Evolutionary conservation across 2,113 vertebrate species (phyloP), one percentile per base, ranked within the genome.

Genomic region (Corythoichthys intestinalis): DNA sequence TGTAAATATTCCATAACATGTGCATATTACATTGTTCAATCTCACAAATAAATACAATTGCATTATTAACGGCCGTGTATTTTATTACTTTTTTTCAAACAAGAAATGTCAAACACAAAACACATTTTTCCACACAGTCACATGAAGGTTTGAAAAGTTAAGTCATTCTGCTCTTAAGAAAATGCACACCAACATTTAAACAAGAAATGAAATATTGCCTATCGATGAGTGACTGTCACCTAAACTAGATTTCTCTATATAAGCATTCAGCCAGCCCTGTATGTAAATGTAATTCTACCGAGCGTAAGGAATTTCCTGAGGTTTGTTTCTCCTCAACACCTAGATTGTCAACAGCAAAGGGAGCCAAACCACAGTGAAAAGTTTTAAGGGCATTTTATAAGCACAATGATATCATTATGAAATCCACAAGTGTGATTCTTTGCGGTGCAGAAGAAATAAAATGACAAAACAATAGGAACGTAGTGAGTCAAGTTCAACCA

Each of bases 331-430:
- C 39, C 63, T 81, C 60, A 68, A 83, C 77, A 82, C 74, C 50
- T 53, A 56, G 86, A 88, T 90, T 88, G 84, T 90, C 85, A 46
- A 70, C 70, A 79, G 84, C 86, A 76, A 78, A 83, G 63, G 14
- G n/a, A 85, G 61, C 61, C 58, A 52, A 71, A 67, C 5, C 34
- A 47, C 49, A 50, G 37, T 37, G 41, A 47, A 48, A n/a, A n/a
- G 65, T 66, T 49, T 63, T n/a, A 5, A 20, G 14, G 50, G 65
- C 58, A 3, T 3, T 49, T 41, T 53, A 41, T 49, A 46, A 12
- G 9, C 17, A 20, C 69, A 7, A 69, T 54, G 37, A 52, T 59
- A 59, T 15, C 2, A 71, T 64, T 75, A 72, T 54, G 50, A 79
- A 37, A 76, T 67, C 50, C 71, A 65, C 34, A 57, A 38, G 20